Evolutionary conservation across 2,113 vertebrate genomes (phyloP), one percentile per base, ranked within the genome.

Genomic region (Donacobius atricapilla): DNA sequence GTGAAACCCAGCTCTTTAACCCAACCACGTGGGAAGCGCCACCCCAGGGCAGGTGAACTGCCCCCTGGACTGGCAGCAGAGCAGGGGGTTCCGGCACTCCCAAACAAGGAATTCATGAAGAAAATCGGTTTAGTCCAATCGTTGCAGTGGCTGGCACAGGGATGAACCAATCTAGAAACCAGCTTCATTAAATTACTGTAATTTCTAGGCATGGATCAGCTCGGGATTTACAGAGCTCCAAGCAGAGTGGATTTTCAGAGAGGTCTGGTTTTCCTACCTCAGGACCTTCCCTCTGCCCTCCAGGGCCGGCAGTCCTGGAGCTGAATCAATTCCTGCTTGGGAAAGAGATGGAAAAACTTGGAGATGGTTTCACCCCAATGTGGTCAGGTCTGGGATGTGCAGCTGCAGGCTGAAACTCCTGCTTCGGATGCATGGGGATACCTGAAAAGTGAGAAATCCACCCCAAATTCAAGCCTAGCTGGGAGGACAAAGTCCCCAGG

Each of bases 341-440:
- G 13, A 88, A 73, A 23, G 24, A 10, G 14, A 23, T 1, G 24
- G 39, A 3, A 4, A 15, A 78, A 33, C 16, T 3, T 4, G 31
- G 25, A 40, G 39, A 1, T 23, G 75, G 28, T 39, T 23, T 20
- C 47, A 33, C 17, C 66, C 40, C 50, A 0, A 0, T 0, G 0
- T 2, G 28, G 8, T 12, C 44, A 6, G 39, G 25, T 1, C 15
- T 18, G 60, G 42, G 45, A 47, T 11, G 50, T 23, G 65, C 58
- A 77, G 63, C 81, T 83, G 51, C 28, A 31, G 50, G 30, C n/a
- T 54, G 44, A 10, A 68, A 68, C 22, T 18, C 18, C 9, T 6
- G n/a, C 7, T 20, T 4, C 6, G 53, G 47, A 37, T 7, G 8
- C 9, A 5, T 10, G 2, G 30, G 9, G 40, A 37, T 1, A 23